A percentile compares a stretch with the other conserved stretches of the same genome.
phyloP scores from a whole-genome alignment of 2,113 vertebrate species.

The Xiphorhynchus elegans region DNA sequence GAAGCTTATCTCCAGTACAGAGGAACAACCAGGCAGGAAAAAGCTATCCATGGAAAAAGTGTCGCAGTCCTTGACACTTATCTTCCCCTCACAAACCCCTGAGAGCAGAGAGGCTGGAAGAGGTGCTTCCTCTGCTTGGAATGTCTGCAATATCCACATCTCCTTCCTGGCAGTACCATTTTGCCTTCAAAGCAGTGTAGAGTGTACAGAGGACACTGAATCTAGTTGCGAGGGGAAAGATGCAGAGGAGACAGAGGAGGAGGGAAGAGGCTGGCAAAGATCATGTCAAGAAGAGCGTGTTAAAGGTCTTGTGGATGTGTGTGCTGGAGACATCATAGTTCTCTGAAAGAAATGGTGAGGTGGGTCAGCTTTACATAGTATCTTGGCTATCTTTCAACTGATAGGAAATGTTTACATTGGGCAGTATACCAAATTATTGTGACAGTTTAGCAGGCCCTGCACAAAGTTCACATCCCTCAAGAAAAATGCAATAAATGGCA shows the following conservation, averaged over 20 bases:
- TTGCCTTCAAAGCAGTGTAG: not conserved
- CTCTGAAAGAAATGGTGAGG: not conserved
- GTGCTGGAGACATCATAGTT: not conserved
- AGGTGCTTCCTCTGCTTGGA: not conserved
- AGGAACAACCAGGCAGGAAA: not conserved
- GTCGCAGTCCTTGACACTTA: not conserved
- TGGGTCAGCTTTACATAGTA: not conserved
- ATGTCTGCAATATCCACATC: not conserved
- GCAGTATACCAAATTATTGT: not conserved
- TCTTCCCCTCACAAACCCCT: not conserved
- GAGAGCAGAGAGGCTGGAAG: not conserved
- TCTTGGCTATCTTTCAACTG: not conserved
- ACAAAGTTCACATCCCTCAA: not conserved
- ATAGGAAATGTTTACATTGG: not conserved
- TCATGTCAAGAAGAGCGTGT: not conserved
- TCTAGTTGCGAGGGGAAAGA: not conserved
- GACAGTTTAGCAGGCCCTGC: not conserved
- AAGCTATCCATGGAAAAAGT: not conserved
- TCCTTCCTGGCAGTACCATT: not conserved
- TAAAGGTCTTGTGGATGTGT: not conserved
- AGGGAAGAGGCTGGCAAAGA: not conserved
- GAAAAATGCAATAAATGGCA: not conserved
- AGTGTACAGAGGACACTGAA: not conserved
- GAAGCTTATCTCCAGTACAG: not conserved
- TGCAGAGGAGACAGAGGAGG: not conserved